Base-by-base conservation (phyloP, 2,797 vertebrate species). In the Eutrigla gurnardus region DNA sequence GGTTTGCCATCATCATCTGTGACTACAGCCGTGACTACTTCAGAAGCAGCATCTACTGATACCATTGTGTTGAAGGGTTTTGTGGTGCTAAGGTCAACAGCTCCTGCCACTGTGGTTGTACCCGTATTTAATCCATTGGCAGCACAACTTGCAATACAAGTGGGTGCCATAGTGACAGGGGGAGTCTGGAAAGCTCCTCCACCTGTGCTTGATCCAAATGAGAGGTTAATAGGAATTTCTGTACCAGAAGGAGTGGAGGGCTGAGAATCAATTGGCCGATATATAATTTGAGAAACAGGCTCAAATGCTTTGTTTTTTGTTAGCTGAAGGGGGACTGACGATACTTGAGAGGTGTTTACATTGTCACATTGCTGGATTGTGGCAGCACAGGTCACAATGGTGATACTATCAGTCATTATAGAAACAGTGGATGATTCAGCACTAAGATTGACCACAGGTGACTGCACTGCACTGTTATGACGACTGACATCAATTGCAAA, bases 151-250 rank as follows among this genome's bases (percentile, higher is more conserved):
- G 94, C 92, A 81, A 95, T 89, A 39, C 89, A 91, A 18, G 92
- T 85, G 42, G 96, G 96, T 80, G 95, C 92, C 25, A 93, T 89
- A 25, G 96, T 96, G 69, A 96, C 91, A 69, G 96, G 94, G 53
- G 60, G 73, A 32, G 80, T 57, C 80, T 96, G 96, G 73, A 94
- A 93, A 77, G 89, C 90, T 61, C 93, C 87, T 74, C 93, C 87
- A 37, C 94, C 91, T 70, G 94, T 80, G 59, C 92, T 90, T 54
- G 94, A 92, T 75, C 96, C 93, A 70, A 96, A 78, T 7, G 97
- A 97, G 63, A 99, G 96, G 85, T 99, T 99, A 75, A 99, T 98
- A 53, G 98, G 97, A 47, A 95, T 95, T 82, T 99, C 97, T 69
- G 95, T 90, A 82, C 92, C 93, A 66, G 75, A 52, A 25, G 85